These are phyloP conservation scores for Condylura cristata DNA, from an alignment of 2,113 vertebrate genomes.

Conservation along the genomic window DNA sequence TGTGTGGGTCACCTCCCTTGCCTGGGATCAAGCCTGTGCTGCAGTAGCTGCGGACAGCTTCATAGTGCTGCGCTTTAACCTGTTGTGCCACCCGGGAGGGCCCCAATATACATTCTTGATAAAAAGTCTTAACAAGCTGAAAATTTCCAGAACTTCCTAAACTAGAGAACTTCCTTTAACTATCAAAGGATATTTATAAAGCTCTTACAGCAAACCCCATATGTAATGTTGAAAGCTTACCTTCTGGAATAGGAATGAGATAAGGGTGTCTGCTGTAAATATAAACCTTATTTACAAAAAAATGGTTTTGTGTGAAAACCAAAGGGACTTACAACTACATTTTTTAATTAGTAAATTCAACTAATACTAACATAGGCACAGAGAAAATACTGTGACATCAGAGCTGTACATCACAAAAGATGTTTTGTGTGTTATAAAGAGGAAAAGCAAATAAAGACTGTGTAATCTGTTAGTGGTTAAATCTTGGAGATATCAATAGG, in stretches of 20 bases:
- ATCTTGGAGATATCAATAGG: background rate
- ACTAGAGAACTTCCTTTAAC: background rate
- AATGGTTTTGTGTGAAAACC: background rate
- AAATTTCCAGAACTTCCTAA: background rate
- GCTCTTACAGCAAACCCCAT: background rate
- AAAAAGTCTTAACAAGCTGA: background rate
- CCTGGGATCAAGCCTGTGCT: no score
- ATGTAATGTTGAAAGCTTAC: background rate
- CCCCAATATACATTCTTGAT: no score
- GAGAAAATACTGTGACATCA: background rate
- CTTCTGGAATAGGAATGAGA: background rate
- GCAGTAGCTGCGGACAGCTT: no score
- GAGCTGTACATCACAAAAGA: background rate
- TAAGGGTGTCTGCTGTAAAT: background rate
- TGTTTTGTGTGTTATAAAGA: background rate
- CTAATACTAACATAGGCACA: background rate
- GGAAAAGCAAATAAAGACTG: background rate
- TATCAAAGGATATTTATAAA: background rate
- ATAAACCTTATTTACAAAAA: background rate
- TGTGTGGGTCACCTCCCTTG: no score
- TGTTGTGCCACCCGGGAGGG: no score
- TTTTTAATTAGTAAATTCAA: constrained; percentile 18
- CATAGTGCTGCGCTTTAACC: no score
- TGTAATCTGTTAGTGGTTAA: background rate
- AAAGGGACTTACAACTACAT: background rate